Conservation (phyloP, 2,797 vertebrate genomes). For the Typhlichthys subterraneus region DNA sequence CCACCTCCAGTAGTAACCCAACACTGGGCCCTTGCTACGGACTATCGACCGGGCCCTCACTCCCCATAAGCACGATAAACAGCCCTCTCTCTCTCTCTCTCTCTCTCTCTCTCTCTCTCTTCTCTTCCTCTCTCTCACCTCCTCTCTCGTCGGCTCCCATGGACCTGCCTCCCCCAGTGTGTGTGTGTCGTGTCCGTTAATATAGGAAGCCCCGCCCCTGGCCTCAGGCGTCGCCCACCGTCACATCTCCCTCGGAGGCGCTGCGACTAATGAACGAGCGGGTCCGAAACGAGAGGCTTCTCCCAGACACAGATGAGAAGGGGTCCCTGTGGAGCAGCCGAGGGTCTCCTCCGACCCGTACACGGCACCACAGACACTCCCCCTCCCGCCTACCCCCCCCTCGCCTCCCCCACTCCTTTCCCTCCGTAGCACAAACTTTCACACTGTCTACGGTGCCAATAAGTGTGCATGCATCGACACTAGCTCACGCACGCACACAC, state of each 20-base stretch:
- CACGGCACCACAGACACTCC: constrained; percentile 35
- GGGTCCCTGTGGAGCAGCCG: constrained; percentile 61
- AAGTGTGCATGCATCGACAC: constrained; percentile 13
- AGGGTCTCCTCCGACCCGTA: constrained; percentile 57
- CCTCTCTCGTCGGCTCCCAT: constrained; percentile 68
- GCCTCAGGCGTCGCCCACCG: constrained; percentile 42
- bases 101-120: constrained; percentile 2
- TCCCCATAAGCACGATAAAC: constrained; percentile 63
- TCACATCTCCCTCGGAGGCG: constrained; percentile 12
- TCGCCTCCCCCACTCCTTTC: constrained; percentile 21
- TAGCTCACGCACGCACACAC: constrained; percentile 9
- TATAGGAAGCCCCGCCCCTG: constrained; percentile 61
- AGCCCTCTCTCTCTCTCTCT: constrained; percentile 13
- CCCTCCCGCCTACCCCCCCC: background rate
- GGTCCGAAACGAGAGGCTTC: constrained; percentile 71
- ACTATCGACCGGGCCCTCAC: constrained; percentile 72
- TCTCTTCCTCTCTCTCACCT: constrained; percentile 45
- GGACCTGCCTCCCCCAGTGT: constrained; percentile 61
- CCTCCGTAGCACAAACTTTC: constrained; percentile 47
- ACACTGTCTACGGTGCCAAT: constrained; percentile 21
- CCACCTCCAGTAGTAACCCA: constrained; percentile 63
- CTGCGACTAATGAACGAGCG: constrained; percentile 73
- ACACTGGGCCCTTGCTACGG: constrained; percentile 66
- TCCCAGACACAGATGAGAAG: constrained; percentile 69
- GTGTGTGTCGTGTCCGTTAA: constrained; percentile 66